These are phyloP conservation scores for Apodemia hepburni DNA, from an alignment of 2,888 invertebrate species.

Conservation along the genomic window DNA sequence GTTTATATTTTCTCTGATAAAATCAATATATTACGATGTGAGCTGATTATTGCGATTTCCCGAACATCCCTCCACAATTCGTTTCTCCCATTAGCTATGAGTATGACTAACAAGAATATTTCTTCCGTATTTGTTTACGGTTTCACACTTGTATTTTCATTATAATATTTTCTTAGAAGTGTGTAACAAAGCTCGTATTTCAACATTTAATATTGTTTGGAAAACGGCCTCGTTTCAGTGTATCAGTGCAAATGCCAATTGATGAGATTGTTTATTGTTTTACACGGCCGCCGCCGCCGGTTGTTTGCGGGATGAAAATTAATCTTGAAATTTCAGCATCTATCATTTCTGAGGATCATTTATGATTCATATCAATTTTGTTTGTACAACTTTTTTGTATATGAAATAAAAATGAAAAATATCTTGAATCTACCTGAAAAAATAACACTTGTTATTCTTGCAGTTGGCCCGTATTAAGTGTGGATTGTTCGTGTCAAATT, in stretches of 20 bases:
- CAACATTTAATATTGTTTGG: conserved; percentile 21
- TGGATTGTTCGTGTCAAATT: not conserved
- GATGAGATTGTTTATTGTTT: conserved; percentile 60
- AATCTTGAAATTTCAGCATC: conserved; percentile 6
- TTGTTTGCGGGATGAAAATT: conserved; percentile 6
- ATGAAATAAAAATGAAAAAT: not conserved
- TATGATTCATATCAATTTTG: conserved; percentile 5
- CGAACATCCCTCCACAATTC: not conserved
- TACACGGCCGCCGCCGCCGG: conserved; percentile 37
- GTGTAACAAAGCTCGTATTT: conserved; percentile 25
- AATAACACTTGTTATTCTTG: too few relatives aligned
- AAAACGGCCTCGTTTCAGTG: conserved; percentile 27
- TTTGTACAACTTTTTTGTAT: not conserved
- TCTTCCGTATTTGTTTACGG: conserved; percentile 22
- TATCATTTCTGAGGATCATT: conserved; percentile 10
- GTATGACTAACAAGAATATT: conserved; percentile 21
- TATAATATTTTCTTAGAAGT: conserved; percentile 23
- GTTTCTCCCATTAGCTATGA: not conserved
- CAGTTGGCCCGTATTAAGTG: not conserved
- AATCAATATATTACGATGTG: not conserved
- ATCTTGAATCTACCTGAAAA: not conserved
- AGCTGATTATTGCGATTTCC: not conserved
- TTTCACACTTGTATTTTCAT: conserved; percentile 18
- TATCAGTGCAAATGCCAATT: conserved; percentile 31
- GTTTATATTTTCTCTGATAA: not conserved